phyloP scores from a whole-genome alignment of 2,888 invertebrate genomes.

The Ommatoiulus sabulosus region DNA sequence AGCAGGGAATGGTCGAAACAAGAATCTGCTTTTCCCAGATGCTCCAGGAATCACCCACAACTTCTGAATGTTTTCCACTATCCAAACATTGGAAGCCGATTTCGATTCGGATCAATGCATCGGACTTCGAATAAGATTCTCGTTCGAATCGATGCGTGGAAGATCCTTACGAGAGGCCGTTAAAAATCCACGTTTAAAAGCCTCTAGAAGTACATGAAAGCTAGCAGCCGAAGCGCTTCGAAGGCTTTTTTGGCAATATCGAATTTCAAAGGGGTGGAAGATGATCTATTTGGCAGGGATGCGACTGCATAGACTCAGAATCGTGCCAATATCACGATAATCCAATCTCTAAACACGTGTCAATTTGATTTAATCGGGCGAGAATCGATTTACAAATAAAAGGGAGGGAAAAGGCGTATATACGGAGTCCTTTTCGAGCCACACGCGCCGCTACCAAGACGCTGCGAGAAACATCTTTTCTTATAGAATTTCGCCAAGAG shows the following conservation, averaged over 20 bases:
- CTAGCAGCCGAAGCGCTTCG: neutral
- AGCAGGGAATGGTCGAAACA: too few relatives aligned
- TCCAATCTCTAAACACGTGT: slow-evolving; percentile 41
- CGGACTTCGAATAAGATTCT: too few relatives aligned
- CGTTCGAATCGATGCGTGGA: too few relatives aligned
- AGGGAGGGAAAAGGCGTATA: neutral
- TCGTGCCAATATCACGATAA: slow-evolving; percentile 4
- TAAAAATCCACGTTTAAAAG: neutral
- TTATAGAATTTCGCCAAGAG: neutral
- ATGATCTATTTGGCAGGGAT: neutral
- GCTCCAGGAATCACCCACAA: too few relatives aligned
- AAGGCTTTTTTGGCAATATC: neutral
- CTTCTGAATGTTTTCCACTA: too few relatives aligned
- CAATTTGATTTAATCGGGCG: slow-evolving; percentile 39
- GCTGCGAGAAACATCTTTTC: neutral
- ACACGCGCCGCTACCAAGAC: neutral
- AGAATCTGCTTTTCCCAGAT: too few relatives aligned
- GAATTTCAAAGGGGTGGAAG: slow-evolving; percentile 2
- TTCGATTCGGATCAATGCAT: neutral
- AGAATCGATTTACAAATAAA: slow-evolving; percentile 22
- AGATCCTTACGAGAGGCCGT: too few relatives aligned
- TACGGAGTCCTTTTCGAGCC: neutral
- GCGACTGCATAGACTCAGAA: neutral
- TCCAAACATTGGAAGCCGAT: neutral
- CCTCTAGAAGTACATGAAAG: neutral